Evolutionary conservation across 2,888 invertebrate genomes (phyloP).

Genomic region (Limnephilus lunatus): DNA sequence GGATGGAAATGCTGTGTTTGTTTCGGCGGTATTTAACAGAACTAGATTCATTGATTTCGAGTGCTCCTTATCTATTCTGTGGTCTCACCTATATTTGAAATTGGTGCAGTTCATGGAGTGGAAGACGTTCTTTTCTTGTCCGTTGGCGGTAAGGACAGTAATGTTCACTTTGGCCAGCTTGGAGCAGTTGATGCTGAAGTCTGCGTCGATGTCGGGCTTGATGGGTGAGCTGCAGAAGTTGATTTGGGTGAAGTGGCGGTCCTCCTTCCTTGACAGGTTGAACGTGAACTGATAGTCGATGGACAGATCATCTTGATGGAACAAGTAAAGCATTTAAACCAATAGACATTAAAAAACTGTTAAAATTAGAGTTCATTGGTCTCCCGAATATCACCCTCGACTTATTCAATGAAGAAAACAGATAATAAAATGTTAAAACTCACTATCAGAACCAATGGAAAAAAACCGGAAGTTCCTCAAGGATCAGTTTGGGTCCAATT

Average conservation of each 20-base stretch:
- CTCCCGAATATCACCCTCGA: too few species aligned
- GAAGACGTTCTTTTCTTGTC: constrained; percentile 85
- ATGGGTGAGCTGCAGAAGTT: constrained; percentile 97
- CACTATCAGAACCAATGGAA: too few species aligned
- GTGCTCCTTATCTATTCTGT: too few species aligned
- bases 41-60: too few species aligned
- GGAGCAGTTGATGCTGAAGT: constrained; percentile 92
- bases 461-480: too few species aligned
- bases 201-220: constrained; percentile 94
- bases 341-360: too few species aligned
- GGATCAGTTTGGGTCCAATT: not conserved
- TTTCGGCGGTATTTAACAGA: too few species aligned
- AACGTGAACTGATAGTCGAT: constrained; percentile 99
- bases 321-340: not conserved
- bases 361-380: too few species aligned
- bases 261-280: constrained; percentile 97
- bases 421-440: too few species aligned
- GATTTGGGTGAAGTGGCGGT: constrained; percentile 95
- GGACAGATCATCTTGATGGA: constrained; percentile 88
- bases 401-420: too few species aligned
- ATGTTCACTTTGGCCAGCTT: constrained; percentile 94
- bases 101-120: constrained; percentile 90
- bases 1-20: too few species aligned
- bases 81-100: constrained; percentile 80
- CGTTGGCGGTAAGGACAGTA: constrained; percentile 85